These are phyloP conservation scores for Cassiopea xamachana DNA, from an alignment of 30 jellyfish, hydroid and myxozoan species.

Conservation along the genomic window DNA sequence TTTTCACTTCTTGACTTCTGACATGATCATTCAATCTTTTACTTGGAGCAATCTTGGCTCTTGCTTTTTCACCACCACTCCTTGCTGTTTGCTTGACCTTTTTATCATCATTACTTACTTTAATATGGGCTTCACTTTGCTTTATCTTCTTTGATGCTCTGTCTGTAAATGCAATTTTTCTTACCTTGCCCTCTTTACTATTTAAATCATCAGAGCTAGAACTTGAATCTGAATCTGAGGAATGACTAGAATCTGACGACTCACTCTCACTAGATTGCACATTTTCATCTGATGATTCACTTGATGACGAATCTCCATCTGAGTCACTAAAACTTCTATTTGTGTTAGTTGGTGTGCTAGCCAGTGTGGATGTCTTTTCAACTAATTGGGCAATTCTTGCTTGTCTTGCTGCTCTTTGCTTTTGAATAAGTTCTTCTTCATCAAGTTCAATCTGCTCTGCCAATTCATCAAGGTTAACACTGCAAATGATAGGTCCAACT, in stretches of 20 bases:
- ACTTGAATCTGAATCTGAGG: constrained; percentile 29
- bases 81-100: neutral
- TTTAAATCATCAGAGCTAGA: constrained; percentile 9
- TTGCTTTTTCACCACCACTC: neutral
- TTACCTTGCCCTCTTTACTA: neutral
- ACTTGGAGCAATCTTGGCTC: neutral
- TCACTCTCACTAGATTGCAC: constrained; percentile 20
- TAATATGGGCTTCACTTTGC: neutral
- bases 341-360: constrained; percentile 34
- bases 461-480: constrained; percentile 90
- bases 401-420: constrained; percentile 85
- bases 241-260: constrained; percentile 22
- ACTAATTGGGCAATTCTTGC: constrained; percentile 85
- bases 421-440: constrained; percentile 84
- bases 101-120: neutral
- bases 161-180: neutral
- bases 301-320: constrained; percentile 40
- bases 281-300: constrained; percentile 7
- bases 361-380: constrained; percentile 36
- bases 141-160: neutral
- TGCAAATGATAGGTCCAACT: neutral
- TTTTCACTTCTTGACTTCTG: constrained; percentile 19
- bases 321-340: constrained; percentile 66
- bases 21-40: neutral
- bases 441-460: constrained; percentile 96